Conservation (phyloP, 2,113 vertebrate species). For the Actenoides lindsayi region DNA sequence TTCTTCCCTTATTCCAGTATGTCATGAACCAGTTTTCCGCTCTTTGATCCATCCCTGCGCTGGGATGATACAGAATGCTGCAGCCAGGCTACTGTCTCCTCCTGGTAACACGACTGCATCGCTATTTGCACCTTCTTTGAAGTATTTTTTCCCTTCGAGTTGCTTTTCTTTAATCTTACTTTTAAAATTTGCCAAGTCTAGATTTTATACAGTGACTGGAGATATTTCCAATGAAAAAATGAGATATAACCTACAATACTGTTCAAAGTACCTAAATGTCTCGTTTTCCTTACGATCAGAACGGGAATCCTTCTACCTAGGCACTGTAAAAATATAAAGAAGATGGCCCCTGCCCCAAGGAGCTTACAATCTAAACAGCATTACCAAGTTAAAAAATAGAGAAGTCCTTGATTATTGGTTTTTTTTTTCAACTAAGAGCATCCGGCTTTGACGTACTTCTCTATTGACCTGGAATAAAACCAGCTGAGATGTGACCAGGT, state of each 20-base stretch:
- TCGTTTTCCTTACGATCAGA: background rate
- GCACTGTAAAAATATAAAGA: background rate
- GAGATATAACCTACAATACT: background rate
- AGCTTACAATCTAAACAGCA: slow-evolving; percentile 69
- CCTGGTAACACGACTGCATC: slow-evolving; percentile 14
- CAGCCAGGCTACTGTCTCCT: slow-evolving; percentile 26
- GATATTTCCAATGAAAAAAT: background rate
- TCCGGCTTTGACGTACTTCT: background rate
- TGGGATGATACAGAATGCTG: slow-evolving; percentile 23
- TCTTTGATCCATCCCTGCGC: slow-evolving; percentile 18
- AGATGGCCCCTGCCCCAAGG: slow-evolving; percentile 62
- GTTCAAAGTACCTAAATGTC: background rate
- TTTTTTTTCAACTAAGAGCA: background rate
- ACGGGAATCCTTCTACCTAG: slow-evolving; percentile 1
- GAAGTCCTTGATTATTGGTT: background rate
- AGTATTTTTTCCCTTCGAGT: background rate
- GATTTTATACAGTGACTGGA: background rate
- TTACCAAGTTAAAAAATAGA: slow-evolving; percentile 3
- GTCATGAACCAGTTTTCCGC: background rate
- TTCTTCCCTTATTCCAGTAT: background rate
- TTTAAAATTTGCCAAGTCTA: background rate
- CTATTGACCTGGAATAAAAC: background rate
- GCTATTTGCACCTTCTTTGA: background rate
- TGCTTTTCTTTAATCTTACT: background rate
- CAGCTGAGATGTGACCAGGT: slow-evolving; percentile 11